phyloP scores from a whole-genome alignment of 2,113 vertebrate genomes.

The Melanostigma gelatinosum region DNA sequence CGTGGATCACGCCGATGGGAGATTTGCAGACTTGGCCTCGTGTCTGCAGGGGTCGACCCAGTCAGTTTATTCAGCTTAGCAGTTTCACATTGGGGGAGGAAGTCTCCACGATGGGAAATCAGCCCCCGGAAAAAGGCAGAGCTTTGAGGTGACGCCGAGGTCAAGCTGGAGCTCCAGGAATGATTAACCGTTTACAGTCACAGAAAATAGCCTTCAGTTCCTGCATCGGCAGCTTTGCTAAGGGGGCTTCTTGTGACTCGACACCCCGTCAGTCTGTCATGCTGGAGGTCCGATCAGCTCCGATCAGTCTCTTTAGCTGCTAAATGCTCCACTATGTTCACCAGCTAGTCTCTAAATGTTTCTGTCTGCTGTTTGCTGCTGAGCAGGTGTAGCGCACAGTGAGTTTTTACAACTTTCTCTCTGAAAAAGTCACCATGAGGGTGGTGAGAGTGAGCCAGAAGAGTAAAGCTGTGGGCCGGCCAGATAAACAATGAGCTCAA shows the following conservation, averaged over 20 bases:
- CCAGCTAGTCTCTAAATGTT: too few relatives aligned
- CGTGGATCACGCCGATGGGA: slow-evolving; percentile 45
- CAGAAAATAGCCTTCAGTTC: neutral
- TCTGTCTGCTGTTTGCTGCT: too few relatives aligned
- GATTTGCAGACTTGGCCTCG: slow-evolving; percentile 51
- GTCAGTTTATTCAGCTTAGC: slow-evolving; percentile 68
- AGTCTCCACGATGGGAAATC: slow-evolving; percentile 53
- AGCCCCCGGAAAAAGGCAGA: slow-evolving; percentile 19
- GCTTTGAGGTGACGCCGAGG: slow-evolving; percentile 32
- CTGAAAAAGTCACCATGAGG: too few relatives aligned
- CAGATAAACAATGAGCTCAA: too few relatives aligned
- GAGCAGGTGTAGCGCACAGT: too few relatives aligned
- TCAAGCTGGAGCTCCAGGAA: slow-evolving; percentile 32
- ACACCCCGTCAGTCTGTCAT: neutral
- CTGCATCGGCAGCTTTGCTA: neutral
- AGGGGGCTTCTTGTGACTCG: neutral
- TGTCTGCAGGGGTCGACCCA: slow-evolving; percentile 36
- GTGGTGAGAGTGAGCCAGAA: too few relatives aligned
- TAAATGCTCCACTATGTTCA: too few relatives aligned
- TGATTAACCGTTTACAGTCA: slow-evolving; percentile 48
- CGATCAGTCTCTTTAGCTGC: too few relatives aligned
- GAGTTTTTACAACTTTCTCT: too few relatives aligned
- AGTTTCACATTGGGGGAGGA: slow-evolving; percentile 67
- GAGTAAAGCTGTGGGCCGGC: too few relatives aligned
- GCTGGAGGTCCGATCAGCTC: neutral